Evolutionary conservation across 2,888 invertebrate species (phyloP), one percentile per base, ranked within the genome.

Genomic region (Marronus borbonicus): DNA sequence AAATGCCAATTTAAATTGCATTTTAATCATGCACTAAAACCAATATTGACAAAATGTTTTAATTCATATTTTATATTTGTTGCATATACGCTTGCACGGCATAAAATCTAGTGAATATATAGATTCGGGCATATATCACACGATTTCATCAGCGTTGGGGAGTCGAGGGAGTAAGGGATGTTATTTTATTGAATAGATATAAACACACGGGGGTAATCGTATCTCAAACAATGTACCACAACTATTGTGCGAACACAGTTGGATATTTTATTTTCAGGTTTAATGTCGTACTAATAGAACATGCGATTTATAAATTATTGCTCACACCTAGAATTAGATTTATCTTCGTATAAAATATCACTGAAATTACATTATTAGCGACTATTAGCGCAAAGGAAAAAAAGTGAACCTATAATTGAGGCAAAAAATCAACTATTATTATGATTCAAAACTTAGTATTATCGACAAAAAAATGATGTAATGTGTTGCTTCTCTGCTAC

Each of bases 41-140:
- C 81, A 81, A 81, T 81, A 81, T 81, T 81, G 80, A 80, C 81
- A 81, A 80, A 76, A 76, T 76, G 79, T 79, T 79, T 78, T 78
- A 78, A 78, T 79, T 79, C 79, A 79, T 79, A 79, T 79, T 79
- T 79, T 79, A 78, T 79, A 79, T 79, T 74, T 74, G 76, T 65
- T 75, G 78, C 31, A 39, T 52, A 44, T 52, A 64, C 39, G 72
- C 62, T 24, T 49, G 68, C 49, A 28, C 14, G 20, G 28, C 49
- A 68, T 28, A n/a, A 20, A 58, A 58, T 58, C 55, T 20, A 58
- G 55, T 58, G 55, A 17, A 58, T 24, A 20, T 20, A 58, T 17
- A 20, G 55, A 17, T 20, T 58, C 20, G 20, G 36, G 36, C 55
- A 36, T 36, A 39, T 44, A 39, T 36, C 65, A 66, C 65, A 17